A percentile compares a stretch with the other conserved stretches of the same genome.
Evolutionary conservation across 2,888 invertebrate genomes (phyloP).

Genomic region (Aphidius colemani): DNA sequence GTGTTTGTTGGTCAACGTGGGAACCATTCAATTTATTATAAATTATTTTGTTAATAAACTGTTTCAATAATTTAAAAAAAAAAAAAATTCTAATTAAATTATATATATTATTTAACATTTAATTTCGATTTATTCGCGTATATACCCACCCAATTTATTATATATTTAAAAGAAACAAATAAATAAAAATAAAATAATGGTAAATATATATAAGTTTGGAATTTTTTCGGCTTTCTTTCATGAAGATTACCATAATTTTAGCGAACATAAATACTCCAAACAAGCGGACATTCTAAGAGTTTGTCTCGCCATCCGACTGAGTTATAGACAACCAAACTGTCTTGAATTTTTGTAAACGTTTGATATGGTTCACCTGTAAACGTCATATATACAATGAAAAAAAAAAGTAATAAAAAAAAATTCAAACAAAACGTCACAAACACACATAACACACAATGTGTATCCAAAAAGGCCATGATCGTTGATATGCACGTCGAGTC

Average conservation of each 20-base stretch:
- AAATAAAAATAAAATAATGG: background rate
- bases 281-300: conserved; percentile 30
- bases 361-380: conserved; percentile 3
- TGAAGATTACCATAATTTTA: conserved; percentile 37
- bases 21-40: conserved; percentile 15
- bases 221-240: conserved; percentile 12
- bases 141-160: too few species aligned
- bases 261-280: conserved; percentile 31
- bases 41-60: background rate
- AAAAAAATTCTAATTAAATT: background rate
- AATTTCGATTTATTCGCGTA: too few species aligned
- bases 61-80: background rate
- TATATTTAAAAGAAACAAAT: background rate
- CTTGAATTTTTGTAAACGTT: background rate
- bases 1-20: conserved; percentile 10
- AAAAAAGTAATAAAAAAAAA: background rate
- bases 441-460: background rate
- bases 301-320: conserved; percentile 26
- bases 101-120: too few species aligned
- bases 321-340: conserved; percentile 29
- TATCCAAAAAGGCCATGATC: conserved; percentile 1
- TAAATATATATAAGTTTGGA: background rate
- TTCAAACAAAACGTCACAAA: conserved; percentile 8
- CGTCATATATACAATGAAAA: background rate
- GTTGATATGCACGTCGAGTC: background rate